Evolutionary conservation across 1,140 invertebrate species (phyloP), one percentile per base, ranked within the genome.

Genomic region (Euborellia annulipes): DNA sequence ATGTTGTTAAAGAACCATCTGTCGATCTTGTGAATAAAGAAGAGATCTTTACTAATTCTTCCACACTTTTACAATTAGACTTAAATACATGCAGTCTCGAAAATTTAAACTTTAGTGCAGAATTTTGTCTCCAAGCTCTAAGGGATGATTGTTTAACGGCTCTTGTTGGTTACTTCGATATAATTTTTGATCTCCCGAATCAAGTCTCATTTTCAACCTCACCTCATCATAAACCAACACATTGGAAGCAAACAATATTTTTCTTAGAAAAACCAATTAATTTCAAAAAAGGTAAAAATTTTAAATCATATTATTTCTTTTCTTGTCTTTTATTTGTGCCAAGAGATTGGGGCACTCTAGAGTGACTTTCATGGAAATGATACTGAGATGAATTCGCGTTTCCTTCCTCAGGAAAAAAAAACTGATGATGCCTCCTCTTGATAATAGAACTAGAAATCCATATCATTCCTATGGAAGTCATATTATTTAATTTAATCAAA

Each of bases 181-280:
- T 79, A n/a, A 78, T 78, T 53, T 91, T 91, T 60, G 82, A 88
- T 52, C 58, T 88, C 42, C 74, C 78, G 2, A 69, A 72, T 54
- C 61, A 69, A 19, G 65, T 84, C n/a, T 60, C 66, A 8, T 70
- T 89, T 37, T 78, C 75, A 45, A 88, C 85, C 51, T 80, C 78
- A 55, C 91, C 81, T 43, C 68, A 67, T 49, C 73, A 75, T 55
- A 69, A 71, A 49, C 68, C 71, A 41, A 98, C 93, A 7, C 93
- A 98, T 66, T 98, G 94, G 94, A 96, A 96, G 64, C 95, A 98
- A 64, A 95, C 92, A 1, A 76, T 94, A 7, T 93, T 98, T 60
- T 91, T 90, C 54, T 71, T 98, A 30, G 79, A 70, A 53, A 67
- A 83, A 56, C 75, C 80, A 52, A 72, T 79, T 56, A 55, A 62